Conservation (phyloP, 2,113 vertebrate species). For the Smithornis capensis region DNA sequence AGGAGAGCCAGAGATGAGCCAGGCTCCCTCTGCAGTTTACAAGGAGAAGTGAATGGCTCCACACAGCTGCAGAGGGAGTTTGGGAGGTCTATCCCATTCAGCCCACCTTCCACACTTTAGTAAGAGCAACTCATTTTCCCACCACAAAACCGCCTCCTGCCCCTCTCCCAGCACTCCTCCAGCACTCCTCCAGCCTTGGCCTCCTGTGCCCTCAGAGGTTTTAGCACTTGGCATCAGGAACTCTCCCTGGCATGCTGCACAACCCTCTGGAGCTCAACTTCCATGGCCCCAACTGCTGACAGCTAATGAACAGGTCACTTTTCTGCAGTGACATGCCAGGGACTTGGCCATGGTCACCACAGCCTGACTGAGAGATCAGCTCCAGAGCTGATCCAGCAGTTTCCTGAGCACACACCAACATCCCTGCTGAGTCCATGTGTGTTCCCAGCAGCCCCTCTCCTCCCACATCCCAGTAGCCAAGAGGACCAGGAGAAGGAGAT, state of each 20-base stretch:
- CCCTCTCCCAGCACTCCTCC: not conserved
- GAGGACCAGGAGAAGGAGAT: not conserved
- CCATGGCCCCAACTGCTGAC: not conserved
- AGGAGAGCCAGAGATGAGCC: not conserved
- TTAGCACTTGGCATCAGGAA: not conserved
- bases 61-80: not conserved
- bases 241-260: not conserved
- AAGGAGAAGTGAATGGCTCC: not conserved
- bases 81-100: too few species aligned
- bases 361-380: not conserved
- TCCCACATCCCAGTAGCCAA: not conserved
- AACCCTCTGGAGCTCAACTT: not conserved
- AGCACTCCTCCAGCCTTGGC: too few species aligned
- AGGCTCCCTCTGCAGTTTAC: not conserved
- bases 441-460: rapidly evolving
- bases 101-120: not conserved
- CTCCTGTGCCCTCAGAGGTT: not conserved
- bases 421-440: rapidly evolving
- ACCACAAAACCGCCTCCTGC: not conserved
- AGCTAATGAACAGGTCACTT: not conserved
- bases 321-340: not conserved
- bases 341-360: not conserved
- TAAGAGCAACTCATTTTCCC: not conserved
- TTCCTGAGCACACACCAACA: not conserved
- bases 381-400: not conserved